Evolutionary conservation across 2,113 vertebrate genomes (phyloP).

Genomic region (Eulacestoma nigropectus): DNA sequence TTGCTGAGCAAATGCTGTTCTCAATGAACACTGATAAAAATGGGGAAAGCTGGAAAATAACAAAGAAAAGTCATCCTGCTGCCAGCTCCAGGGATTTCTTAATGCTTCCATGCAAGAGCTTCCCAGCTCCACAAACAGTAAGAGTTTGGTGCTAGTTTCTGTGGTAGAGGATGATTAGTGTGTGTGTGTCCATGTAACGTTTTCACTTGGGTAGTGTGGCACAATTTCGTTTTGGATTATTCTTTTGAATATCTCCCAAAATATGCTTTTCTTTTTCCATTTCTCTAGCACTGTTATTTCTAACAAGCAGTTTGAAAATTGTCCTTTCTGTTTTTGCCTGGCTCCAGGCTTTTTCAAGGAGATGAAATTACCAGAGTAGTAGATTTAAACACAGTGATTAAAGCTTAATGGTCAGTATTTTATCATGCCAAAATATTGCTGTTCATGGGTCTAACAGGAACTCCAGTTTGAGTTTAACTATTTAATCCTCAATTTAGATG

Average conservation of each 20-base stretch:
- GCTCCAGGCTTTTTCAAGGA: not conserved
- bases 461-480: not conserved
- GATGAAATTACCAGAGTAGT: not conserved
- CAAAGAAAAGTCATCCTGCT: not conserved
- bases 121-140: not conserved
- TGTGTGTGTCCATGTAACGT: not conserved
- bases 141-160: not conserved
- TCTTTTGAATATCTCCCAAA: not conserved
- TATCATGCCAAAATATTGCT: not conserved
- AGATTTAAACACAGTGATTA: not conserved
- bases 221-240: not conserved
- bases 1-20: not conserved
- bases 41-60: not conserved
- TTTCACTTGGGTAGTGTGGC: not conserved
- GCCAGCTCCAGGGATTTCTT: not conserved
- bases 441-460: not conserved
- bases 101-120: not conserved
- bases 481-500: not conserved
- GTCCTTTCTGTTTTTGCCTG: not conserved
- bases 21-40: not conserved
- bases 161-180: not conserved
- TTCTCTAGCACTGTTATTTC: not conserved
- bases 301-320: not conserved
- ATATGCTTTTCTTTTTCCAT: not conserved
- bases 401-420: not conserved